These are phyloP conservation scores for Mus musculus DNA, from an alignment of 2,113 vertebrate species.

Conservation along the genomic window GRCm39 chr1:87047501-87048000, in stretches of 20 bases:
- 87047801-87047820: background rate
- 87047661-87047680: background rate
- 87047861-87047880: background rate
- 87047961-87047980: background rate
- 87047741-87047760: background rate
- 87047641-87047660: background rate
- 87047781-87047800: background rate
- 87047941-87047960: background rate
- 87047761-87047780: background rate
- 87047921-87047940: background rate
- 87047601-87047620: background rate
- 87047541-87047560: no score
- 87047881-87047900: background rate
- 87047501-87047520: background rate
- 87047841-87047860: background rate
- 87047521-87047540: background rate
- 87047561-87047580: background rate
- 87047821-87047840: background rate
- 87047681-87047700: background rate
- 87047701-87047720: background rate
- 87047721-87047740: background rate
- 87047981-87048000: background rate
- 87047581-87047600: background rate
- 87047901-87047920: background rate
- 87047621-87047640: background rate